Percentiles rank a stretch among this genome's conserved stretches.
phyloP scores from a whole-genome alignment of 2,888 invertebrate species.

The Lacanobia oleracea region DNA sequence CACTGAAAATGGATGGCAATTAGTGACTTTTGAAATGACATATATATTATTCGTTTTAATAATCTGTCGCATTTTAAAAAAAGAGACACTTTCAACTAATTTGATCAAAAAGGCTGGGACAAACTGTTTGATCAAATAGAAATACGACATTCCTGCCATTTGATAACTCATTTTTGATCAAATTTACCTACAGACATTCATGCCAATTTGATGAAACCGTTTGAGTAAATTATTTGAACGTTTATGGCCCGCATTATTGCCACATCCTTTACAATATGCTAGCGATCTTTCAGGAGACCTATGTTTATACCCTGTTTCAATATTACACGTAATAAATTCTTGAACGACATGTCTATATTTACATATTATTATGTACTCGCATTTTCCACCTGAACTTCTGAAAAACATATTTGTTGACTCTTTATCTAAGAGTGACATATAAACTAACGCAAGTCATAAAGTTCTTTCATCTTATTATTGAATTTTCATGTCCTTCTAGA shows the following conservation, averaged over 20 bases:
- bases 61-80: too few relatives aligned
- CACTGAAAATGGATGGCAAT: not conserved
- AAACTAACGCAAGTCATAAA: slow-evolving; percentile 11
- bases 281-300: slow-evolving; percentile 3
- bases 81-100: too few relatives aligned
- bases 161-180: too few relatives aligned
- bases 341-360: slow-evolving; percentile 28
- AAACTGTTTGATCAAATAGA: too few relatives aligned
- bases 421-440: slow-evolving; percentile 30
- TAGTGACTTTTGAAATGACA: too few relatives aligned
- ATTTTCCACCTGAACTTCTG: slow-evolving; percentile 6
- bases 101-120: too few relatives aligned
- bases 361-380: not conserved
- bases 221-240: too few relatives aligned
- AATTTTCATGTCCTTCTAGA: not conserved
- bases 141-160: too few relatives aligned
- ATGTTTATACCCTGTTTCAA: slow-evolving; percentile 11
- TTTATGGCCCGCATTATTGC: not conserved
- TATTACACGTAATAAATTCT: slow-evolving; percentile 16
- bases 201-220: too few relatives aligned
- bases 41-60: not conserved
- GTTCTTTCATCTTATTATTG: slow-evolving; percentile 13
- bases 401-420: slow-evolving; percentile 39
- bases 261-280: not conserved
- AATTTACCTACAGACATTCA: too few relatives aligned